These are phyloP conservation scores for Thaumatotibia leucotreta DNA, from an alignment of 1,140 invertebrate species.

Conservation along the genomic window DNA sequence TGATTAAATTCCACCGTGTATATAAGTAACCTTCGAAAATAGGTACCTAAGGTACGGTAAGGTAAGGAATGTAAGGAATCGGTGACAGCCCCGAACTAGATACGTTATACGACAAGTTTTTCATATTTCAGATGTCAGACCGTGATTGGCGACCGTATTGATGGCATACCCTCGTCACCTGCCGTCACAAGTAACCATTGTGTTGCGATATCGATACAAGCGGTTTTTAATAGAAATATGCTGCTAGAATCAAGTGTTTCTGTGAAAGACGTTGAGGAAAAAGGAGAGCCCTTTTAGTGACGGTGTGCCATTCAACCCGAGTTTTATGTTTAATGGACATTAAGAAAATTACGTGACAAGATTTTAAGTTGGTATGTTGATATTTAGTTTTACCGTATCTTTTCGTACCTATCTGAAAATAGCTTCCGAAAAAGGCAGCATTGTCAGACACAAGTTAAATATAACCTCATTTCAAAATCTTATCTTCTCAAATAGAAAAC, in stretches of 20 bases:
- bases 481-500: too few relatives aligned
- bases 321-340: neutral
- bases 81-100: neutral
- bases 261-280: neutral
- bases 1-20: too few relatives aligned
- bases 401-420: too few relatives aligned
- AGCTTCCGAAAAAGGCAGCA: too few relatives aligned
- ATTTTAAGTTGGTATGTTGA: neutral
- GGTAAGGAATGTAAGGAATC: too few relatives aligned
- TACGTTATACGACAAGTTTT: neutral
- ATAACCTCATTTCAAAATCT: too few relatives aligned
- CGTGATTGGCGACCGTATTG: neutral
- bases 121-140: conserved; percentile 2
- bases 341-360: neutral
- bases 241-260: neutral
- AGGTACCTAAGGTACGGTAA: too few relatives aligned
- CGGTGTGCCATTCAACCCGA: neutral
- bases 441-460: too few relatives aligned
- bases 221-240: conserved; percentile 1
- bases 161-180: conserved; percentile 6
- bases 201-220: neutral
- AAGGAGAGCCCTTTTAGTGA: neutral
- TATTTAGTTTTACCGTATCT: neutral
- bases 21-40: too few relatives aligned
- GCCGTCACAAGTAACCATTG: neutral